Evolutionary conservation across 2,888 invertebrate genomes (phyloP).

Genomic region (Cosmia trapezina): DNA sequence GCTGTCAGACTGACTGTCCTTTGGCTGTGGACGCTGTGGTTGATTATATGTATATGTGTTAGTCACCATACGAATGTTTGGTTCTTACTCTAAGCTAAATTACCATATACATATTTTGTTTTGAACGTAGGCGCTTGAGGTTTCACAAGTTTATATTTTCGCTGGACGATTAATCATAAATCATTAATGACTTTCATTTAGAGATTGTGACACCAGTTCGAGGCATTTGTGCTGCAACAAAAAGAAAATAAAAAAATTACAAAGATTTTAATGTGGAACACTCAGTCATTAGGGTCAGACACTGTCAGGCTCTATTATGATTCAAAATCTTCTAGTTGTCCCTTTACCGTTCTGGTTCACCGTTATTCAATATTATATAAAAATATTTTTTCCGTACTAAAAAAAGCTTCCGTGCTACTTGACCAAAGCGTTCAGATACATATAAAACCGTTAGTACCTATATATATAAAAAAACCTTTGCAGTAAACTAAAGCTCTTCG

Average conservation of each 20-base stretch:
- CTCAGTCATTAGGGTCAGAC: constrained; percentile 24
- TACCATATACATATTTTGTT: background rate
- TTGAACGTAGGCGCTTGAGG: constrained; percentile 1
- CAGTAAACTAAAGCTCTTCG: constrained; percentile 18
- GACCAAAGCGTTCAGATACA: background rate
- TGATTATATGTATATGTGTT: background rate
- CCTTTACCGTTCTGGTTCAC: background rate
- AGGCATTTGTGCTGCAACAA: background rate
- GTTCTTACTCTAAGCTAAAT: constrained; percentile 10
- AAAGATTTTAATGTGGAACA: constrained; percentile 18
- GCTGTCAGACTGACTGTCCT: constrained; percentile 4
- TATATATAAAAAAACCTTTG: background rate
- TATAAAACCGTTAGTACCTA: background rate
- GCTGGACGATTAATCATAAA: constrained; percentile 13
- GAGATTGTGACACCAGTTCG: constrained; percentile 5
- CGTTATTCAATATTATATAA: background rate
- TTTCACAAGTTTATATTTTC: background rate
- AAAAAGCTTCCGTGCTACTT: constrained; percentile 2
- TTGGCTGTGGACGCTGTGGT: constrained; percentile 5
- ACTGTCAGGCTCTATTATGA: constrained; percentile 1
- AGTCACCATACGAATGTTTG: constrained; percentile 10
- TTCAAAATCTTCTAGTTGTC: background rate
- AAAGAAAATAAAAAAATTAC: background rate
- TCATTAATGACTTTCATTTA: constrained; percentile 19
- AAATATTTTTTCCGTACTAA: background rate